phyloP scores from a whole-genome alignment of 2,113 vertebrate genomes.

The Zosterops lateralis region DNA sequence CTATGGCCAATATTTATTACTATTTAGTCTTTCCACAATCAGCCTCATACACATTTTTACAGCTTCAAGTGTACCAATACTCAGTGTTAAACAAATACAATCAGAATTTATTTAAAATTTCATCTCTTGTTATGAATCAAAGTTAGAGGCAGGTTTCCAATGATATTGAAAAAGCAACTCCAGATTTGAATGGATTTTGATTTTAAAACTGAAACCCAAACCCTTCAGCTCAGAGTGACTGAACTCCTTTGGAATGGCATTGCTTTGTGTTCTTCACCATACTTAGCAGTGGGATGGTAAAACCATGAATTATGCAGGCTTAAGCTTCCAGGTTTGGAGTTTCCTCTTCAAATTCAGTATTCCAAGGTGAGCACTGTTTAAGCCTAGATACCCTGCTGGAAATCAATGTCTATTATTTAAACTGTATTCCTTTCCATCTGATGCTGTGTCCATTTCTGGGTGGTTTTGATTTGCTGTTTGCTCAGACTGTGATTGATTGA shows the following conservation, averaged over 20 bases:
- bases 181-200: neutral
- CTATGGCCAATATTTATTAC: neutral
- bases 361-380: neutral
- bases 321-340: neutral
- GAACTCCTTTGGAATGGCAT: neutral
- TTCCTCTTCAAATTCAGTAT: neutral
- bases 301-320: neutral
- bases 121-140: neutral
- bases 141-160: neutral
- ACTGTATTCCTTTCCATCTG: neutral
- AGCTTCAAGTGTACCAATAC: neutral
- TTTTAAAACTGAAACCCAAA: neutral
- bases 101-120: neutral
- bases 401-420: neutral
- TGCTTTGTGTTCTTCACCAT: neutral
- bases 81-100: neutral
- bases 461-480: neutral
- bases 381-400: neutral
- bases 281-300: neutral
- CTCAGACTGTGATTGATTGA: neutral
- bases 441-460: neutral
- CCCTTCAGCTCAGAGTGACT: neutral
- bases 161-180: neutral
- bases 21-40: neutral
- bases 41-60: neutral